Base-by-base conservation (phyloP, 2,113 vertebrate species). In the Ptychochromis oligacanthus region DNA sequence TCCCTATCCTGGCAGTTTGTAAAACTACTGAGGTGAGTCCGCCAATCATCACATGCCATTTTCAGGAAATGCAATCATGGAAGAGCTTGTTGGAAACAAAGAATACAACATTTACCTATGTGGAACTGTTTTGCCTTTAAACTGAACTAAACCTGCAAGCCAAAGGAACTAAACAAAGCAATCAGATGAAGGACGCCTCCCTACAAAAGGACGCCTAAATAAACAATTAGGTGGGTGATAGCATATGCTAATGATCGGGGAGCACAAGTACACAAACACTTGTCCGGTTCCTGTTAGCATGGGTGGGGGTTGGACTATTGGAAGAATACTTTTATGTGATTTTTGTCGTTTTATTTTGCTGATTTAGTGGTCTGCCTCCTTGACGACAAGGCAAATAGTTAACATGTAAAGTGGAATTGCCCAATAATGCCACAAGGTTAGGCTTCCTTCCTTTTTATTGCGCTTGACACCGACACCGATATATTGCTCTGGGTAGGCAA, bases 51-150 rank as follows among this genome's bases (percentile, higher is more conserved):
- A 34, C 67, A 52, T 17, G 13, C 18, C 11, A 72, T 72, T 72
- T 72, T 34, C 67, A 54, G 67, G 0, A 72, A 72, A 52, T 31
- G 67, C 46, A 72, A 72, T 72, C 67, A 72, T 34, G 26, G 26
- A 31, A 12, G 4, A 54, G 67, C 26, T 52, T 34, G 67, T 46
- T 34, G 46, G 26, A 72, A 34, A 72, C 67, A 72, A 72, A 72
- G 26, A 72, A n/a, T 46, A 72, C 1, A 12, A 72, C 52, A 72
- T 72, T 18, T 72, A 54, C 26, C 11, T 26, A 72, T 3, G 67
- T 54, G 24, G 67, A 72, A 72, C 54, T 54, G n/a, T 72, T 52
- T 31, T 54, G 43, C 26, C 67, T 72, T 72, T 52, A 72, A 72
- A 54, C 67, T 72, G 26, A 2, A 54, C 18, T 72, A 18, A 31